These are phyloP conservation scores for Parazoanthus swiftii DNA, from an alignment of 92 coral and sea anemone species.

Conservation along the genomic window DNA sequence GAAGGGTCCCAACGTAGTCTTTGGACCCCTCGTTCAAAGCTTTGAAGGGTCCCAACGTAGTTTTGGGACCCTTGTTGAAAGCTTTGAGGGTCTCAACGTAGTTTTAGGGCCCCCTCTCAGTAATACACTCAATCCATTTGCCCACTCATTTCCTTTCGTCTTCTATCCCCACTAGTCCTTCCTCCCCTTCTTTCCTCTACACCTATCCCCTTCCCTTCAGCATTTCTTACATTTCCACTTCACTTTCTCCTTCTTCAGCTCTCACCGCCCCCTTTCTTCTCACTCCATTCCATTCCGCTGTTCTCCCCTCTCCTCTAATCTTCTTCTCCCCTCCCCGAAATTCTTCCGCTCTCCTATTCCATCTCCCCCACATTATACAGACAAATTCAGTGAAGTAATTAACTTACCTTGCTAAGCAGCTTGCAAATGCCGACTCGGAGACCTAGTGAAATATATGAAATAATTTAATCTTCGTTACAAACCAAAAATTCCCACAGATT, in stretches of 20 bases:
- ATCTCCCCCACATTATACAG: not conserved
- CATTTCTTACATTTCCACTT: too few relatives aligned
- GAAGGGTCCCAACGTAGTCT: too few relatives aligned
- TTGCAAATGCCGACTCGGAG: slow-evolving; percentile 97
- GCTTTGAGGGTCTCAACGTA: too few relatives aligned
- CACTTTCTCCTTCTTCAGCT: too few relatives aligned
- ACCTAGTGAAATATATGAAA: slow-evolving; percentile 50
- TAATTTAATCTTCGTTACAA: not conserved
- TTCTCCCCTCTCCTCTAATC: not conserved
- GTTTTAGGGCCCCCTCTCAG: too few relatives aligned
- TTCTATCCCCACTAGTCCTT: not conserved
- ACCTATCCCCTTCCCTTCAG: too few relatives aligned
- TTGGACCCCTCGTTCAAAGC: too few relatives aligned
- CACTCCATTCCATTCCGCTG: not conserved
- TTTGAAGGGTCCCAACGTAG: too few relatives aligned
- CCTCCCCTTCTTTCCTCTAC: not conserved
- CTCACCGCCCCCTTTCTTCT: too few relatives aligned
- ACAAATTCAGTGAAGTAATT: not conserved
- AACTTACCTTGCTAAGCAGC: slow-evolving; percentile 92
- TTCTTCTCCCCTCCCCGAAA: not conserved
- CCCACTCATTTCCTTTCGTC: not conserved
- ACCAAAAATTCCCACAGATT: too few relatives aligned
- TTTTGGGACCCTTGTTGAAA: too few relatives aligned
- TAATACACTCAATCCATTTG: not conserved
- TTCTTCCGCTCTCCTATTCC: not conserved